Conservation (phyloP, 1,140 invertebrate genomes). For the Triops cancriformis region DNA sequence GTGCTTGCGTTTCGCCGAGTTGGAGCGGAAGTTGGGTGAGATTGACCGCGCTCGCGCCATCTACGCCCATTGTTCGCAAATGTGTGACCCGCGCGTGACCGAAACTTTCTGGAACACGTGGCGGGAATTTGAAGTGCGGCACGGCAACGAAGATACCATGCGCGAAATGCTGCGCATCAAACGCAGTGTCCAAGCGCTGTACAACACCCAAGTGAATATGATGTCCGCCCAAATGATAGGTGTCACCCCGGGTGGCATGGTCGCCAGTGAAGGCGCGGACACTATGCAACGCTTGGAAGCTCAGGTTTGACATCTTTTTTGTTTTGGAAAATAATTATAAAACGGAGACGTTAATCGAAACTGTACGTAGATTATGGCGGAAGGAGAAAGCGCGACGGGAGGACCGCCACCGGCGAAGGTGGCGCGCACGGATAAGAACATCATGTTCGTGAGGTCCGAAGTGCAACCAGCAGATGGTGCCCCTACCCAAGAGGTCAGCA, state of each 20-base stretch:
- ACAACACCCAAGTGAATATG: constrained; percentile 94
- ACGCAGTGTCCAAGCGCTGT: constrained; percentile 91
- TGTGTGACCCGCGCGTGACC: constrained; percentile 88
- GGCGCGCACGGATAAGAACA: constrained; percentile 47
- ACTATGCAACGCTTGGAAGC: constrained; percentile 82
- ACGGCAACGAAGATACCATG: constrained; percentile 99
- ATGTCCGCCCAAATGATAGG: constrained; percentile 96
- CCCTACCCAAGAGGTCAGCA: constrained; percentile 48
- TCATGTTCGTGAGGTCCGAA: constrained; percentile 75
- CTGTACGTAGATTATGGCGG: not conserved
- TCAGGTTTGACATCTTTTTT: constrained; percentile 50
- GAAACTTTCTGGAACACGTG: constrained; percentile 50
- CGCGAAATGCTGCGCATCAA: constrained; percentile 98
- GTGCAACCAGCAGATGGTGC: constrained; percentile 62
- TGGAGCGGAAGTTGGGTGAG: constrained; percentile 97
- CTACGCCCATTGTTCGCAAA: constrained; percentile 96
- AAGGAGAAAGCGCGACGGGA: not conserved
- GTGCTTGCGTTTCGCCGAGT: constrained; percentile 91
- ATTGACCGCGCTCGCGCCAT: constrained; percentile 94
- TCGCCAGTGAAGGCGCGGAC: constrained; percentile 59
- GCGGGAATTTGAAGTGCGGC: constrained; percentile 98
- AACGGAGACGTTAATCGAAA: not conserved
- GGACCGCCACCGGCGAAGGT: constrained; percentile 17
- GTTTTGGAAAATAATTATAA: not conserved
- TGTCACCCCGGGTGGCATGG: constrained; percentile 54